Conservation (phyloP, 2,888 invertebrate species). For the Leucophenga maculata region DNA sequence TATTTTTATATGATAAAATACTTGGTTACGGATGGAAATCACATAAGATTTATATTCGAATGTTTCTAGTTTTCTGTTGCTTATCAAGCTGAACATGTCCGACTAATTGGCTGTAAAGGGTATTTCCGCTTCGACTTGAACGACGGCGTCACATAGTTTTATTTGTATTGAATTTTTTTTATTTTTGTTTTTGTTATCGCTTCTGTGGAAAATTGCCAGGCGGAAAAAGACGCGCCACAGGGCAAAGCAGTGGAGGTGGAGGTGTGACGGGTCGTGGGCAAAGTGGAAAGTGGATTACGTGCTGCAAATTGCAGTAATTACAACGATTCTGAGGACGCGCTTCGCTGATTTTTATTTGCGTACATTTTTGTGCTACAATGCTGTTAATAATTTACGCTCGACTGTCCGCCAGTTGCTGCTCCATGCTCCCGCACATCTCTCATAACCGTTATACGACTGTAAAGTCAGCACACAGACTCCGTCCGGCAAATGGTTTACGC, state of each 20-base stretch:
- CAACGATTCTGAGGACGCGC: constrained; percentile 19
- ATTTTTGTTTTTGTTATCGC: constrained; percentile 1
- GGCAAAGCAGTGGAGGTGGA: not conserved
- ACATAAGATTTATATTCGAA: too few species aligned
- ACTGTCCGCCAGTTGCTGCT: not conserved
- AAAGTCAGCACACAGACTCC: not conserved
- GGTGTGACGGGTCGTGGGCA: constrained; percentile 9
- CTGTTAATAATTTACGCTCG: constrained; percentile 22
- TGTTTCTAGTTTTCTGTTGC: too few species aligned
- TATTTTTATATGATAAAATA: too few species aligned
- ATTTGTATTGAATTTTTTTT: constrained; percentile 5
- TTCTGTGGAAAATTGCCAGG: not conserved
- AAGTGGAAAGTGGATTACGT: constrained; percentile 30
- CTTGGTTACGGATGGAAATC: too few species aligned
- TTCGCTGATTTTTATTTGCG: constrained; percentile 28
- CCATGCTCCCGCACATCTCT: too few species aligned
- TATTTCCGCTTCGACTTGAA: too few species aligned
- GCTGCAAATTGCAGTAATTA: constrained; percentile 32
- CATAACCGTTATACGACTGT: not conserved
- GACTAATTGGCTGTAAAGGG: too few species aligned
- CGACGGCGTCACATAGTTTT: not conserved
- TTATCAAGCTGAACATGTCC: too few species aligned
- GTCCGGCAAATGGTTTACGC: not conserved
- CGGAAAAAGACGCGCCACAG: not conserved
- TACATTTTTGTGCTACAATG: constrained; percentile 1